Evolutionary conservation across 2,113 vertebrate species (phyloP).

Genomic region (Catagonus wagneri): DNA sequence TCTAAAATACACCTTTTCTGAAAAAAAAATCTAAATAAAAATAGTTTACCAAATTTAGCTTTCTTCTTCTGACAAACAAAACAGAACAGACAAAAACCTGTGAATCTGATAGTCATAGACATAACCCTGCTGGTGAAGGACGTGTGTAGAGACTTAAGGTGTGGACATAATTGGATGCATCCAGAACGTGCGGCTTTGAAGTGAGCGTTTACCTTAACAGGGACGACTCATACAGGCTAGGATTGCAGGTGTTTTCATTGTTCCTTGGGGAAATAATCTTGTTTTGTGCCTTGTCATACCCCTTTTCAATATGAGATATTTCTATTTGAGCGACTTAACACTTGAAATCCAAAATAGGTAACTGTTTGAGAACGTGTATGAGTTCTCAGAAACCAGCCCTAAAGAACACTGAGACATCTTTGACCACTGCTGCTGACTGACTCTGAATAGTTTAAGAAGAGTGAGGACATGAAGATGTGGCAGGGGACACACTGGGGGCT

Average conservation of each 20-base stretch:
- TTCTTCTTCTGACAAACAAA: background rate
- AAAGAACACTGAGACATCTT: background rate
- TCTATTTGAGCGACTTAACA: background rate
- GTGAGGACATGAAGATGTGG: background rate
- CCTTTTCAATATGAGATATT: background rate
- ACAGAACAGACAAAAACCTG: background rate
- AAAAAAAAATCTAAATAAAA: background rate
- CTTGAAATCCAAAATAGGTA: background rate
- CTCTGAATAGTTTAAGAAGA: conserved; percentile 30
- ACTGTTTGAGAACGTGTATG: background rate
- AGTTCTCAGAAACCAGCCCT: background rate
- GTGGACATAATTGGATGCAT: background rate
- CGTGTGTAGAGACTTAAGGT: background rate
- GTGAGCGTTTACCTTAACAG: background rate
- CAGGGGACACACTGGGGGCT: background rate
- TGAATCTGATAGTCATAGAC: background rate
- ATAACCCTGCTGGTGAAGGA: background rate
- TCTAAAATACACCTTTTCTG: background rate
- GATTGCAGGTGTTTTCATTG: background rate
- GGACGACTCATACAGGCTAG: background rate
- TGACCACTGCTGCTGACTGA: background rate
- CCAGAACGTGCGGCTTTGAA: background rate
- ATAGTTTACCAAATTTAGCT: background rate
- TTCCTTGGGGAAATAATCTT: background rate
- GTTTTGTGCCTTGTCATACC: no score